Evolutionary conservation across 2,797 vertebrate genomes (phyloP), one percentile per base, ranked within the genome.

Genomic region (Podarcis lilfordi): DNA sequence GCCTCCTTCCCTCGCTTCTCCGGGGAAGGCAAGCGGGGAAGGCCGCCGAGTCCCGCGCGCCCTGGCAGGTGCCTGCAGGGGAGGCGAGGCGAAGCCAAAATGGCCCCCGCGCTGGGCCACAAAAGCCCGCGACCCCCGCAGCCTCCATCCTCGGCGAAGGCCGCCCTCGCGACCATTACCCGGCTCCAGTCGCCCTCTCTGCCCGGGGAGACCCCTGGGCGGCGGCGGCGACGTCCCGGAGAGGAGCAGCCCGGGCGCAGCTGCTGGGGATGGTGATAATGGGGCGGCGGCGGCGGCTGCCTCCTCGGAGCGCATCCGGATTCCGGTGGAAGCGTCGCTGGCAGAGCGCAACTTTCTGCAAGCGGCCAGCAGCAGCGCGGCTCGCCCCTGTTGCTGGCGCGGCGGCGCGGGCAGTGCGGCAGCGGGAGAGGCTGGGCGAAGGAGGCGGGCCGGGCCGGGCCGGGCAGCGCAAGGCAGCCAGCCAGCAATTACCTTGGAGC

Each of bases 241-340:
- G 19, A 27, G 66, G 82, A 61, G 82, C 75, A 13, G 81, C 43
- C 75, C 64, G 61, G 78, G 68, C 68, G 50, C 27, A 37, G 68
- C 25, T 27, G 43, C 32, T 5, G 23, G 1, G 2, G 50, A 5
- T 19, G 78, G 2, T 1, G 50, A 4, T 4, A 4, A 50, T 13
- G 3, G 11, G 11, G 50, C 11, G 50, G 66, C 40, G 8, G 27
- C 29, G 8, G 66, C 37, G 50, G 78, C 69, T 23, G 82, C 59
- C 32, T 89, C 88, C 59, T 85, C 88, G 27, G 83, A 76, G 88
- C 88, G 88, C 88, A 89, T 85, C 83, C 88, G 83, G 88, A 89
- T 50, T 3, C 50, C 82, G 7, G 8, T 6, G 55, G 1, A 40
- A 32, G 64, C 61, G 21, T 3, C 64, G 35, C 7, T 37, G 8